Evolutionary conservation across 2,113 vertebrate genomes (phyloP).

Genomic region (Anoura caudifer): DNA sequence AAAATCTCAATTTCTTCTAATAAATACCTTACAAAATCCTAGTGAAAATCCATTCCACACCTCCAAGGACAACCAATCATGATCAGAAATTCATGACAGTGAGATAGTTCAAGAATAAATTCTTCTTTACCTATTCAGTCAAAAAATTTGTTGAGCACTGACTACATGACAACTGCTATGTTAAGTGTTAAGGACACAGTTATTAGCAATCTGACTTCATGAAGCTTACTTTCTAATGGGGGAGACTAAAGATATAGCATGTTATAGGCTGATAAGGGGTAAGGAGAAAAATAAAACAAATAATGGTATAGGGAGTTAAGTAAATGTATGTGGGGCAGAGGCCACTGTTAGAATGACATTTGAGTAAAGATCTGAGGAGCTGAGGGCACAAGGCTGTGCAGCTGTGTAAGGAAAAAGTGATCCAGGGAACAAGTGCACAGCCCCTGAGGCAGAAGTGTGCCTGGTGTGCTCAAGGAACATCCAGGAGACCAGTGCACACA

Average conservation of each 20-base stretch:
- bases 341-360: background rate
- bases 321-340: background rate
- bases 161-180: background rate
- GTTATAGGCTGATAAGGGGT: background rate
- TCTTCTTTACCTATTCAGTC: background rate
- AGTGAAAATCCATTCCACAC: background rate
- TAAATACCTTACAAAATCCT: slow-evolving; percentile 28
- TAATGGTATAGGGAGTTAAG: background rate
- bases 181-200: background rate
- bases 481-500: background rate
- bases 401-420: background rate
- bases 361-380: background rate
- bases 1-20: background rate
- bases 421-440: background rate
- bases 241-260: background rate
- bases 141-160: background rate
- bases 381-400: background rate
- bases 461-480: background rate
- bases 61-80: background rate
- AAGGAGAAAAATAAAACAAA: background rate
- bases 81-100: background rate
- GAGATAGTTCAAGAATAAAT: background rate
- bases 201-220: background rate
- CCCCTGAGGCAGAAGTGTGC: background rate
- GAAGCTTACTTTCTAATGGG: background rate